Evolutionary conservation across 1,140 invertebrate genomes (phyloP).

Genomic region (Melipona quadrifasciata): DNA sequence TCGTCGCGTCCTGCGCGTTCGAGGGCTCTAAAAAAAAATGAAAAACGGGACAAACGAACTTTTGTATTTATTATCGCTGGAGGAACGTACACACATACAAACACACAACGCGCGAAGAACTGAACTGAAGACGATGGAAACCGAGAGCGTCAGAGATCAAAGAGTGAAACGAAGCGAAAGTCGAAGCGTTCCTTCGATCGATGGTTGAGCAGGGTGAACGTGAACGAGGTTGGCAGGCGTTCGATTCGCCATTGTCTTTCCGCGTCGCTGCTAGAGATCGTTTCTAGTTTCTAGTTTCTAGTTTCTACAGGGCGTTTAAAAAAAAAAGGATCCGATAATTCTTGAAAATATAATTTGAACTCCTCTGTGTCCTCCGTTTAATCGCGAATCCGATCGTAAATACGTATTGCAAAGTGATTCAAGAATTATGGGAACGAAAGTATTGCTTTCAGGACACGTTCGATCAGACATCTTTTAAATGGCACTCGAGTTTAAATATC

Average conservation of each 20-base stretch:
- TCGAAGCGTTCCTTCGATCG: background rate
- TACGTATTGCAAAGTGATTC: too few relatives aligned
- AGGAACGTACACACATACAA: too few relatives aligned
- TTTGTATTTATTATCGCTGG: conserved; percentile 59
- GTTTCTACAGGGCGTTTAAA: too few relatives aligned
- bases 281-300: background rate
- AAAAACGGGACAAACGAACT: conserved; percentile 35
- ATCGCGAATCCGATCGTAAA: too few relatives aligned
- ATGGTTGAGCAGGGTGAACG: background rate
- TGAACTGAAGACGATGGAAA: background rate
- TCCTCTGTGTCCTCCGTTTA: too few relatives aligned
- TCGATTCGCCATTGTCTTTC: conserved; percentile 37
- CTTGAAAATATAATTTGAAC: too few relatives aligned
- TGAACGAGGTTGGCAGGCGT: conserved; percentile 26
- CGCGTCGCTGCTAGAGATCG: conserved; percentile 6
- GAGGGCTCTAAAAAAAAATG: background rate
- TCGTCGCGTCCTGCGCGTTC: conserved; percentile 9
- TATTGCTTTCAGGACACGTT: too few relatives aligned
- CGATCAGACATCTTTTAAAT: too few relatives aligned
- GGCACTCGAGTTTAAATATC: too few relatives aligned
- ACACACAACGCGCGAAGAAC: background rate
- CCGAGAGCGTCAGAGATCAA: background rate
- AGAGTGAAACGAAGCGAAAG: background rate
- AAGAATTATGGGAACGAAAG: too few relatives aligned
- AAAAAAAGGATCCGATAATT: too few relatives aligned